Evolutionary conservation across 2,113 vertebrate genomes (phyloP), one percentile per base, ranked within the genome.

Genomic region (Gulo gulo): DNA sequence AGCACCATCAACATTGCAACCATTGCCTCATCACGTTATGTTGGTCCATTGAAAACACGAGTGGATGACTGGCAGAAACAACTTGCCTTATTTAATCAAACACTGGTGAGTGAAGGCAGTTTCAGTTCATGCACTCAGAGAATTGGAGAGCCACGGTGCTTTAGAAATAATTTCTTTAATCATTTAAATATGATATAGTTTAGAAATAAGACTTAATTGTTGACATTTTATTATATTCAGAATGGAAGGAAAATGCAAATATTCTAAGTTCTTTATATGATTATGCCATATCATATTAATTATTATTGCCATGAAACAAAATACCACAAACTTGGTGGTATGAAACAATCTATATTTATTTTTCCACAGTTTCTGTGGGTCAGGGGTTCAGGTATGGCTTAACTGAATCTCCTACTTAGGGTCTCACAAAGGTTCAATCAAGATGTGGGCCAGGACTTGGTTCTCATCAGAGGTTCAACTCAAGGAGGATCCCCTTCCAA

Each of bases 51-150:
- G 92, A 99, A 99, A 96, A 0, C 82, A 50, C 98, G 97, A 47
- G 99, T 99, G 81, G 99, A 99, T 21, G 98, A 99, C 6, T 98
- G 99, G 98, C 99, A 99, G 92, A 98, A 96, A 50, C 98, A 99
- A 55, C 98, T 99, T 52, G 91, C 94, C 23, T 98, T 99, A 61
- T 99, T 99, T 98, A 99, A 98, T 98, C 98, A 99, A 95, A 99
- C 99, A 57, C 97, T 99, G 99, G 99, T 99, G 97, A 98, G 98
- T 97, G 59, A 24, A 6, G 39, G 47, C n/a, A 23, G 71, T 67
- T 69, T 85, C 36, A 94, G 36, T 50, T 42, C 55, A 24, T 18
- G 4, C 4, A 42, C n/a, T 97, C n/a, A n/a, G n/a, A 96, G 65
- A 78, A 88, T 6, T 83, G 24, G 39, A 89, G 57, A 78, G 31